These are phyloP conservation scores for Periparus ater DNA, from an alignment of 2,797 vertebrate species.

Conservation along the genomic window DNA sequence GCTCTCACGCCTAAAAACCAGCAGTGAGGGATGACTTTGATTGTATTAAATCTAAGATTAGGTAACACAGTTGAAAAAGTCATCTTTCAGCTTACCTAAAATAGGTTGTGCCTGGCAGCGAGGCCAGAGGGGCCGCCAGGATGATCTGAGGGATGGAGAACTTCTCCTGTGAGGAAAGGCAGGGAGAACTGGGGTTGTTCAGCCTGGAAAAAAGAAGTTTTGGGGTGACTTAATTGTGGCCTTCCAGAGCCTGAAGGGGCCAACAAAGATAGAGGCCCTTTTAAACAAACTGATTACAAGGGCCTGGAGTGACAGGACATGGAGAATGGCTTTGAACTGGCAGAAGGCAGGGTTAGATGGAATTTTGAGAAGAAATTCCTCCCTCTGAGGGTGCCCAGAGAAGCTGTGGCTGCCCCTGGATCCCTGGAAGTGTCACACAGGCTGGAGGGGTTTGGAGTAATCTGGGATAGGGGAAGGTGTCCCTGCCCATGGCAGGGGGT, in stretches of 20 bases:
- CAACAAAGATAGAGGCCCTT: background rate
- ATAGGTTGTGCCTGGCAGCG: background rate
- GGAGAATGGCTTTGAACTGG: background rate
- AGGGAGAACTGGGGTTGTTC: background rate
- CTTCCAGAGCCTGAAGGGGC: background rate
- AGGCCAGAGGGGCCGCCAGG: background rate
- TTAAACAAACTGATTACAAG: background rate
- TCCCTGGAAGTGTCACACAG: background rate
- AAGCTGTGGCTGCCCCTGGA: background rate
- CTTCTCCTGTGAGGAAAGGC: background rate
- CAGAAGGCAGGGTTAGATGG: background rate
- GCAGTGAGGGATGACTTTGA: background rate
- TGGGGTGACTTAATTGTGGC: background rate
- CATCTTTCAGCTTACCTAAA: background rate
- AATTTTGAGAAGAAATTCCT: background rate
- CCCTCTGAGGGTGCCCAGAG: background rate
- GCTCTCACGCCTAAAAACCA: fast-evolving
- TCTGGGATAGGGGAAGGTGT: background rate
- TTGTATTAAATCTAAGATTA: background rate
- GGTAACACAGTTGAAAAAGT: background rate
- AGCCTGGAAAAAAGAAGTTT: background rate
- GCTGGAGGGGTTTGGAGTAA: fast-evolving
- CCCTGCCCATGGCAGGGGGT: background rate
- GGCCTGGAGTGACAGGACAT: background rate
- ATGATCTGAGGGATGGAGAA: background rate